Evolutionary conservation across 2,797 vertebrate genomes (phyloP).

Genomic region (Aeoliscus strigatus): DNA sequence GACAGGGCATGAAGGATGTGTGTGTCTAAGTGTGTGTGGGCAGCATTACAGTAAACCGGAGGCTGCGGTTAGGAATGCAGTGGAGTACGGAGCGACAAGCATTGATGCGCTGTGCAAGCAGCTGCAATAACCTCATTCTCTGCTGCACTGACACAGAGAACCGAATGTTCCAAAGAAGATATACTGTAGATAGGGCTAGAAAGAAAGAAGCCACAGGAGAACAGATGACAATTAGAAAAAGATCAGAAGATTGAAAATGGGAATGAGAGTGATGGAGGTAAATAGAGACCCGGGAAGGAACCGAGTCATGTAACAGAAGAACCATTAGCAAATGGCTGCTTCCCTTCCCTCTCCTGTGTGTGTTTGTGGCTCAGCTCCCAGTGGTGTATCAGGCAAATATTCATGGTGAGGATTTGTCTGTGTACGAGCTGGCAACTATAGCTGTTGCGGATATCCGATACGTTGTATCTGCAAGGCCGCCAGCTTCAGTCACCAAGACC

Average conservation of each 20-base stretch:
- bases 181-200: constrained; percentile 11
- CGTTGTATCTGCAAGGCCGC: no score
- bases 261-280: constrained; percentile 18
- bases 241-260: no score
- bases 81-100: constrained; percentile 23
- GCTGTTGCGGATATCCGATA: no score
- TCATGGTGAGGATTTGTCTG: constrained; percentile 13
- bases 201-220: constrained; percentile 24
- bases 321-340: constrained; percentile 39
- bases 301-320: constrained; percentile 42
- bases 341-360: not conserved
- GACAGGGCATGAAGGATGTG: not conserved
- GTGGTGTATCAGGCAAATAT: constrained; percentile 18
- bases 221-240: no score
- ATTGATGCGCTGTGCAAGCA: constrained; percentile 24
- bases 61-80: constrained; percentile 32
- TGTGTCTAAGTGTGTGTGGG: constrained; percentile 10
- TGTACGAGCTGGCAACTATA: no score
- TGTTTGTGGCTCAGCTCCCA: constrained; percentile 16
- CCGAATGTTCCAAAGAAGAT: no score
- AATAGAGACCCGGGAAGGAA: constrained; percentile 7
- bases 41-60: constrained; percentile 30
- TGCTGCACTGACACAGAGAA: constrained; percentile 30
- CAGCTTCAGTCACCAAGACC: no score
- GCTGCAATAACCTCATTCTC: constrained; percentile 59